phyloP scores from a whole-genome alignment of 2,797 vertebrate species.

The Poliocrania exsul region DNA sequence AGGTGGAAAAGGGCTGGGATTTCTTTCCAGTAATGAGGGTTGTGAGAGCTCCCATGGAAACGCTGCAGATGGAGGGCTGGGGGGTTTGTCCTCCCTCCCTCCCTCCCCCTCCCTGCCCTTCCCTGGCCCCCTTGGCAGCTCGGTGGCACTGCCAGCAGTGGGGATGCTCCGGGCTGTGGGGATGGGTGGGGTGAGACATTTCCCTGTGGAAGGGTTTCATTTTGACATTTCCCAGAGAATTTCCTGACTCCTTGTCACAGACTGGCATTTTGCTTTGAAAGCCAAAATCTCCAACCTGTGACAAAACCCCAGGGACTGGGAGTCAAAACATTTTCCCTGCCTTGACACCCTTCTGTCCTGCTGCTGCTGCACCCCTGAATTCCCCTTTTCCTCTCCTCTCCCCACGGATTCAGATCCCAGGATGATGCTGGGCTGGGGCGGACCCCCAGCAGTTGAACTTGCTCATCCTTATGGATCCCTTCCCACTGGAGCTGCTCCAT shows the following conservation, averaged over 20 bases:
- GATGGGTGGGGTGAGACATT: background rate
- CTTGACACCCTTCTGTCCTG: accelerated
- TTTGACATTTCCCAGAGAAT: slow-evolving; percentile 4
- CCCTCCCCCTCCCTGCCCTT: background rate
- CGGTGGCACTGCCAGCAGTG: background rate
- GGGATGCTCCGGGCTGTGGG: background rate
- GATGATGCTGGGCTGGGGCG: background rate
- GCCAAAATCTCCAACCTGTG: background rate
- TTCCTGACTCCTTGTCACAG: background rate
- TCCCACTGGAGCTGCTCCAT: accelerated
- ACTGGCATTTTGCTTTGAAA: background rate
- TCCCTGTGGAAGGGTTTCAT: background rate
- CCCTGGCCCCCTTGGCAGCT: background rate
- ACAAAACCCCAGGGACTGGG: background rate
- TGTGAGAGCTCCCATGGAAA: background rate
- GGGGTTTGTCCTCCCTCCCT: background rate
- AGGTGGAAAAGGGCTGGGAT: background rate
- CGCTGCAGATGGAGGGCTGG: accelerated
- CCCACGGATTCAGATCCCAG: accelerated
- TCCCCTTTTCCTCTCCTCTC: background rate
- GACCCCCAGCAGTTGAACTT: accelerated
- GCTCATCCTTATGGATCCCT: background rate
- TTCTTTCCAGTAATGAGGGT: background rate
- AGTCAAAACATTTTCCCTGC: background rate
- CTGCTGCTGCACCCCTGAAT: accelerated